phyloP scores from a whole-genome alignment of 2,888 invertebrate species.

The Eupithecia tripunctaria region DNA sequence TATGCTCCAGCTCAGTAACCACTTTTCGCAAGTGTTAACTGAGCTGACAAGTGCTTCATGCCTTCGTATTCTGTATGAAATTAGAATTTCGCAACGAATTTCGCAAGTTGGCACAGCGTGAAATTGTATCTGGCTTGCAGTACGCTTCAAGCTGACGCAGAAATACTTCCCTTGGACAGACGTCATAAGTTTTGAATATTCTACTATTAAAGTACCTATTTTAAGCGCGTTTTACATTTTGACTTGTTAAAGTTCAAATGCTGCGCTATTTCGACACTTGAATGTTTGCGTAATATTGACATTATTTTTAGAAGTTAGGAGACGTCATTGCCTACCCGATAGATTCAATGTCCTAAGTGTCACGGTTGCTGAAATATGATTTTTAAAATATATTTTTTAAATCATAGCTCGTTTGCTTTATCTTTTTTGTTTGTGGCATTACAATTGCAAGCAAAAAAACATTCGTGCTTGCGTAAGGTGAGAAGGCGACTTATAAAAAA shows the following conservation, averaged over 20 bases:
- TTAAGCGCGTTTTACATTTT: slow-evolving; percentile 44
- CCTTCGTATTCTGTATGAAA: slow-evolving; percentile 71
- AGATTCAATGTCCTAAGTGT: no score
- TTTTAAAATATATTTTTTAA: no score
- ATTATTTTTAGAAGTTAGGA: no score
- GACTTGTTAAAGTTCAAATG: slow-evolving; percentile 32
- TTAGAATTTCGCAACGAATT: slow-evolving; percentile 77
- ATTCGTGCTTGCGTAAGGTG: no score
- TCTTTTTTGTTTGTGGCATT: no score
- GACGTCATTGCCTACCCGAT: no score
- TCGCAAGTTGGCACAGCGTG: slow-evolving; percentile 80
- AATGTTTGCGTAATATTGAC: no score
- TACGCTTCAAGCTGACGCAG: slow-evolving; percentile 75
- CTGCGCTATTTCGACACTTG: slow-evolving; percentile 9
- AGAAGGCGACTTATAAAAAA: no score
- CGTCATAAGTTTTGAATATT: slow-evolving; percentile 74
- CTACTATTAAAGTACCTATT: slow-evolving; percentile 42
- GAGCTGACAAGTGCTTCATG: slow-evolving; percentile 50
- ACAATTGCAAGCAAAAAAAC: no score
- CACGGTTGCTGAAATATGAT: no score
- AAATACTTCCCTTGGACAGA: slow-evolving; percentile 72
- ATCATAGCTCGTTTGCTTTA: no score
- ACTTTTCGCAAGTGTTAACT: slow-evolving; percentile 49
- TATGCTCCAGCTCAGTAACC: slow-evolving; percentile 39
- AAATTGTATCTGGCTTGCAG: slow-evolving; percentile 80